Evolutionary conservation across 2,113 vertebrate species (phyloP), one percentile per base, ranked within the genome.

Genomic region (Oreotragus oreotragus): DNA sequence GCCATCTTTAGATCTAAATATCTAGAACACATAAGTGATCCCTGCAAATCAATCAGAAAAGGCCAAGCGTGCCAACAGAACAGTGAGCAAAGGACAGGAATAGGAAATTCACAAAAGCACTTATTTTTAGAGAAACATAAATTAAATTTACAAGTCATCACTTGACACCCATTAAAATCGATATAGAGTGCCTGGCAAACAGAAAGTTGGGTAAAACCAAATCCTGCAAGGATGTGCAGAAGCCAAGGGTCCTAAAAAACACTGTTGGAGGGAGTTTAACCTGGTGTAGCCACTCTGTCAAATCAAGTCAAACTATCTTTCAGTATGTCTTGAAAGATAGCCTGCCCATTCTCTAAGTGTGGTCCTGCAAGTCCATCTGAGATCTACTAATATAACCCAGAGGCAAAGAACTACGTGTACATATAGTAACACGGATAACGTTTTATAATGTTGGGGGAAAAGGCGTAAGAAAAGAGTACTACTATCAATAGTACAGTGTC

Each of bases 281-380:
- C 30, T 6, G 16, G 15, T 12, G 9, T 12, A 51, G 79, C 6
- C 36, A 16, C 28, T 30, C 70, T 6, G 21, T 25, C 36, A 36
- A 83, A 55, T 55, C 80, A 55, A 27, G 80, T 25, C 80, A 53
- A 53, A 43, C 49, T 10, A 3, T 19, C 25, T 25, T 5, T 19
- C 7, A 7, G 36, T 2, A 19, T 0, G 5, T 14, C 33, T 55
- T 47, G 66, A 36, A 14, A 77, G 16, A n/a, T 7, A 33, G n/a
- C 5, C 6, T 1, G 1, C 36, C 53, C 12, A 1, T 3, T 19
- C 55, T 49, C 39, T 30, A 5, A 7, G 17, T 81, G 17, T 16
- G 55, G 27, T 2, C 45, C 10, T 13, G 51, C 36, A 45, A 45
- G 43, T 70, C 55, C 55, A 39, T 28, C 8, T 43, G 6, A 27